Percentiles rank a stretch among this genome's conserved stretches.
Conservation (phyloP, 2,113 vertebrate genomes). For the Ctenomys sociabilis region DNA sequence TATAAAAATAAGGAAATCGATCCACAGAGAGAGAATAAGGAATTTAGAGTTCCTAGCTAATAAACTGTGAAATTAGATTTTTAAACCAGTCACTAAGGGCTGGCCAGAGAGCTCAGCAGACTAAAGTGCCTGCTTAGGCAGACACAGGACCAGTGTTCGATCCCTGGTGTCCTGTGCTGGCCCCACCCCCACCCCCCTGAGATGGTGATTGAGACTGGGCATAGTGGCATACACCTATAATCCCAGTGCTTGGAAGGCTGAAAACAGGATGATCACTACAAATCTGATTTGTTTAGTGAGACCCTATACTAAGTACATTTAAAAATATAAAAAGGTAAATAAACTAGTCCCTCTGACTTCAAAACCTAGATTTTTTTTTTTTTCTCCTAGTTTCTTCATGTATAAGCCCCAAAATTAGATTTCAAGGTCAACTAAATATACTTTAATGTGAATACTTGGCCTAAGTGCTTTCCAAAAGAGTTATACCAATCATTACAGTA, state of each 20-base stretch:
- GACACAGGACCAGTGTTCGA: no score
- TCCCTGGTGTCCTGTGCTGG: no score
- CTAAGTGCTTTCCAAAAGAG: not conserved
- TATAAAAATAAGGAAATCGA: not conserved
- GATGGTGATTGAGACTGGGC: no score
- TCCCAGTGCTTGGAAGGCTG: no score
- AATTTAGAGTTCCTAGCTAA: constrained; percentile 1
- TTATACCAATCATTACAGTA: not conserved
- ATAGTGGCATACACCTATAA: no score
- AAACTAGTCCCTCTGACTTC: not conserved
- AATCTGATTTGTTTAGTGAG: no score
- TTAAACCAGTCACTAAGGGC: not conserved
- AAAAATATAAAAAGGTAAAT: no score
- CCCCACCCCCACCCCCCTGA: no score
- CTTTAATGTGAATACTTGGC: not conserved
- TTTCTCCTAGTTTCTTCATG: not conserved
- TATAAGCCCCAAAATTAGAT: not conserved
- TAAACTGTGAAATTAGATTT: constrained; percentile 48
- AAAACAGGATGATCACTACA: no score
- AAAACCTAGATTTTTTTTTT: not conserved
- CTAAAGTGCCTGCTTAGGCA: no score
- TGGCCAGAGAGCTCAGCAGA: no score
- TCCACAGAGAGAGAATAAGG: not conserved
- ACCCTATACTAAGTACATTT: no score
- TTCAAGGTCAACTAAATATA: not conserved